phyloP scores from a whole-genome alignment of 2,797 vertebrate genomes.

The Perodicticus potto region DNA sequence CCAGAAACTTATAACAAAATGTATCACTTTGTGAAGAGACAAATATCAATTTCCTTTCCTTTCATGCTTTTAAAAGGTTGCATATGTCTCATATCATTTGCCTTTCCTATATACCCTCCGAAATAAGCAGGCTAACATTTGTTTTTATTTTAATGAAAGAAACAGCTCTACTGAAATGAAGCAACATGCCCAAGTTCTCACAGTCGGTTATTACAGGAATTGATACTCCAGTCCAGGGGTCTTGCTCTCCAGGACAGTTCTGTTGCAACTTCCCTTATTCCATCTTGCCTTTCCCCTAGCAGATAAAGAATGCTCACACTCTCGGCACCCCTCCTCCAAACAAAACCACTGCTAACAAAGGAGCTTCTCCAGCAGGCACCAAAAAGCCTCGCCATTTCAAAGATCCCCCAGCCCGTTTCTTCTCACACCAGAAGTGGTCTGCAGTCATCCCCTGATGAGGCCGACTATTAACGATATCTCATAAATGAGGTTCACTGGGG shows the following conservation, averaged over 20 bases:
- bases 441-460: not conserved
- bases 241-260: not conserved
- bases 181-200: not conserved
- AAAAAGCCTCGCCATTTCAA: not conserved
- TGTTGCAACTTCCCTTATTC: not conserved
- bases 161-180: not conserved
- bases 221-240: not conserved
- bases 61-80: conserved; percentile 2
- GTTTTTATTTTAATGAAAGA: not conserved
- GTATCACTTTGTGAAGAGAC: not conserved
- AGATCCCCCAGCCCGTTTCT: not conserved
- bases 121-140: not conserved
- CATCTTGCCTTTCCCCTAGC: not conserved
- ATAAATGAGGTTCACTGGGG: not conserved
- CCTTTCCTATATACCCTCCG: conserved; percentile 56
- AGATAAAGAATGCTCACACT: conserved; percentile 7
- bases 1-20: not conserved
- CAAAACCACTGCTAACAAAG: not conserved
- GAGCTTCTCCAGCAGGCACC: not conserved
- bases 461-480: not conserved
- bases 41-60: not conserved
- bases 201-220: not conserved
- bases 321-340: not conserved
- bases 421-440: not conserved
- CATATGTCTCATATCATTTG: not conserved